phyloP scores from a whole-genome alignment of 2,888 invertebrate genomes.

The Drosophila paucipuncta region DNA sequence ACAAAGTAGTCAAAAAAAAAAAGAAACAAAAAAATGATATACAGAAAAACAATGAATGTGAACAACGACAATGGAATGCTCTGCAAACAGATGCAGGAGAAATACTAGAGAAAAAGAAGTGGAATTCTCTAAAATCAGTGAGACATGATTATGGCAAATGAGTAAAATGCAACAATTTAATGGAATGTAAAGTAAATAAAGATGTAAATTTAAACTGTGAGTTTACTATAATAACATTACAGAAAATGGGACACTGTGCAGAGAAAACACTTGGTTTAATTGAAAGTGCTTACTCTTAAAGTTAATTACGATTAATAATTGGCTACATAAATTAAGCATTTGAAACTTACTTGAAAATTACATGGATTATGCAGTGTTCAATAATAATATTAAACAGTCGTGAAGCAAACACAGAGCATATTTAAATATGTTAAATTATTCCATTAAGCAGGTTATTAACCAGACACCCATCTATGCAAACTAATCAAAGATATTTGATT shows the following conservation, averaged over 20 bases:
- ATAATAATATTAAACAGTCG: background rate
- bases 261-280: background rate
- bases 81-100: constrained; percentile 26
- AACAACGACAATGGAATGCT: constrained; percentile 20
- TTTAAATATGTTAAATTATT: background rate
- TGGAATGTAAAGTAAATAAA: background rate
- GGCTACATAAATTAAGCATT: background rate
- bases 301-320: background rate
- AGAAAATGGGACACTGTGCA: background rate
- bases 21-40: background rate
- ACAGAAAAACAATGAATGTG: background rate
- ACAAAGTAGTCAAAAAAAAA: constrained; percentile 31
- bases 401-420: background rate
- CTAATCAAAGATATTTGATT: background rate
- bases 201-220: background rate
- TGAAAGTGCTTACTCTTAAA: background rate
- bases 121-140: background rate
- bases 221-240: background rate
- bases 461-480: background rate
- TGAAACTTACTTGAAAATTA: background rate
- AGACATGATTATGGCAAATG: background rate
- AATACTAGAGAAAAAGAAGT: background rate
- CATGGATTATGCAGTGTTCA: background rate
- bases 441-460: background rate
- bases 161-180: background rate